Conservation (phyloP, 64 coral and sea anemone species). For the Montipora efflorescens region DNA sequence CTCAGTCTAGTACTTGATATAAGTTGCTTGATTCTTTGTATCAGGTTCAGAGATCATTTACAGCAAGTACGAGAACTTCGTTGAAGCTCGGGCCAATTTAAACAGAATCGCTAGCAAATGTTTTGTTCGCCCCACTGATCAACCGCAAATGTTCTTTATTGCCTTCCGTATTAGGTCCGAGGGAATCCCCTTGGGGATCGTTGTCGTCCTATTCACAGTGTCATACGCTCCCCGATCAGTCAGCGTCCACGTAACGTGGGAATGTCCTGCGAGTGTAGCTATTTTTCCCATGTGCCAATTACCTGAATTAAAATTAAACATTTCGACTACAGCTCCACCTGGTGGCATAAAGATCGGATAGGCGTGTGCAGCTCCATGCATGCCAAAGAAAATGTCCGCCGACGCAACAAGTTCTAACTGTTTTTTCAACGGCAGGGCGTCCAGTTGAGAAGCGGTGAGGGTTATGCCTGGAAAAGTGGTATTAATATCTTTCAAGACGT, state of each 20-base stretch:
- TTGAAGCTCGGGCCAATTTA: too few species aligned
- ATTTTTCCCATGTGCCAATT: constrained; percentile 41
- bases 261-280: constrained; percentile 24
- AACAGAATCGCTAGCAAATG: too few species aligned
- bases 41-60: too few species aligned
- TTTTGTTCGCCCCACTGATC: background rate
- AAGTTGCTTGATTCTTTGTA: too few species aligned
- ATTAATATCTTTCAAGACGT: constrained; percentile 11
- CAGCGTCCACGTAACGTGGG: background rate
- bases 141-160: background rate
- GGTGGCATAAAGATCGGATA: constrained; percentile 39
- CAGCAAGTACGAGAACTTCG: too few species aligned
- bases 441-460: background rate
- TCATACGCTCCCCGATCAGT: background rate
- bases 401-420: constrained; percentile 21
- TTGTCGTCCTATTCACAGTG: background rate
- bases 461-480: background rate
- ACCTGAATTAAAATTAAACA: constrained; percentile 1
- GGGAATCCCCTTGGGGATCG: background rate
- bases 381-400: constrained; percentile 39
- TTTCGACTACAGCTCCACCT: constrained; percentile 10
- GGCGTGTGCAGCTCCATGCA: constrained; percentile 27
- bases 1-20: too few species aligned
- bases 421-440: background rate
- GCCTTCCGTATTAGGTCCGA: background rate